Base-by-base conservation (phyloP, 2,888 invertebrate species). In the Conistra vaccinii region DNA sequence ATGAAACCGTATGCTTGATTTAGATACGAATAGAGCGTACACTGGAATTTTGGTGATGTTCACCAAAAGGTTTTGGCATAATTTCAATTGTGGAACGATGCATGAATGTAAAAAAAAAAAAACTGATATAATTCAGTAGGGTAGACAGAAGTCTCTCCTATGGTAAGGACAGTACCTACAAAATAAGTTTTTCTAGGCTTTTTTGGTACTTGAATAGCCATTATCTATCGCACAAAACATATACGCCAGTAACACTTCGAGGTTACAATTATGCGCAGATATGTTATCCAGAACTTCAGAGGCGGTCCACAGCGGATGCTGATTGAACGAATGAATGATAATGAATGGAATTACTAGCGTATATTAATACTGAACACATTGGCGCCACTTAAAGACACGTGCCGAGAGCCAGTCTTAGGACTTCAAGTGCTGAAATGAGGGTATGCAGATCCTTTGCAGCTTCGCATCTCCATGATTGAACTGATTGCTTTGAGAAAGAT, bases 321-420 rank as follows among this genome's bases (percentile, higher is more conserved):
- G 62, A 72, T 76, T 84, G 85, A 85, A 76, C 81, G 70, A 66
- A 76, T 81, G 62, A 65, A 78, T 45, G 69, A 77, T 77, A 81
- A 81, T 69, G 67, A 81, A 48, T 53, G 29, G 63, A 73, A 83
- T 81, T 67, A 81, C 82, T 45, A 63, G 66, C 48, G 60, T 62
- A 80, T 53, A 62, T 73, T 69, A 67, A 51, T 81, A 57, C 23
- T 1, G 67, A 29, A 26, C 60, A 84, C 69, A 53, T 72, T 67
- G 57, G 60, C 23, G 62, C 78, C 77, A 81, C 82, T 83, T 85
- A 23, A 73, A 76, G 32, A 23, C 72, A 77, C 73, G 85, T 77
- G 82, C 57, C 3, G 39, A 42, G 26, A 32, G n/a, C 29, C 23
- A 48, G 42, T 29, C 39, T 35, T 29, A 58, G 61, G 35, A 9